Evolutionary conservation across 2,797 vertebrate species (phyloP).

Genomic region (Takifugu ocellatus): DNA sequence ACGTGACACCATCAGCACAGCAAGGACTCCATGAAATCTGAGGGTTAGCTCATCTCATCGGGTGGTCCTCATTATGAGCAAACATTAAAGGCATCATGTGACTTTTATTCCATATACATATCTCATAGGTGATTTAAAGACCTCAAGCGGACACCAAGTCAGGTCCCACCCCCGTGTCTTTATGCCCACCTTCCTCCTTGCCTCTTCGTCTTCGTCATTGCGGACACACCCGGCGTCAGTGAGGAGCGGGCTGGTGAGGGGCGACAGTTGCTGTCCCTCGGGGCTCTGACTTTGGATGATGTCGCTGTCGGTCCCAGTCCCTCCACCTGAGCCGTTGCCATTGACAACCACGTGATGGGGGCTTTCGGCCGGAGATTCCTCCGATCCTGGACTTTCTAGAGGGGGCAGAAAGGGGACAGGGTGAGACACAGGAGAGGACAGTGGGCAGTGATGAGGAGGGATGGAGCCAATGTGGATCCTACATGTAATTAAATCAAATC

Average conservation of each 20-base stretch:
- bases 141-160: too few relatives aligned
- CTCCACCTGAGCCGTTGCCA: constrained; percentile 47
- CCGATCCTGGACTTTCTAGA: constrained; percentile 82
- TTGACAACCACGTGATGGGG: constrained; percentile 30
- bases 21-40: too few relatives aligned
- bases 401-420: neutral
- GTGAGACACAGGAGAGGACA: constrained; percentile 29
- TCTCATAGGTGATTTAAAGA: too few relatives aligned
- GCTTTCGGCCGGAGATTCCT: constrained; percentile 78
- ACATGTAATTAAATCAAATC: neutral
- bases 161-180: too few relatives aligned
- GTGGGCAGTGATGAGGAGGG: constrained; percentile 7
- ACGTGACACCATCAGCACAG: too few relatives aligned
- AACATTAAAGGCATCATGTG: too few relatives aligned
- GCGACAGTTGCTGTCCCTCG: constrained; percentile 84
- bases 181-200: constrained; percentile 87
- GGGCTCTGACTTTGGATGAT: constrained; percentile 74
- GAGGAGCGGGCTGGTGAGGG: constrained; percentile 89
- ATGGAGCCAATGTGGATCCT: constrained; percentile 16
- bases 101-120: too few relatives aligned
- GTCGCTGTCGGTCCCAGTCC: constrained; percentile 56
- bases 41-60: too few relatives aligned
- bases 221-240: constrained; percentile 83
- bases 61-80: too few relatives aligned
- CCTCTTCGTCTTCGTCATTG: constrained; percentile 91